These are phyloP conservation scores for Strigops habroptila DNA, from an alignment of 2,113 vertebrate genomes.

Conservation along the genomic window DNA sequence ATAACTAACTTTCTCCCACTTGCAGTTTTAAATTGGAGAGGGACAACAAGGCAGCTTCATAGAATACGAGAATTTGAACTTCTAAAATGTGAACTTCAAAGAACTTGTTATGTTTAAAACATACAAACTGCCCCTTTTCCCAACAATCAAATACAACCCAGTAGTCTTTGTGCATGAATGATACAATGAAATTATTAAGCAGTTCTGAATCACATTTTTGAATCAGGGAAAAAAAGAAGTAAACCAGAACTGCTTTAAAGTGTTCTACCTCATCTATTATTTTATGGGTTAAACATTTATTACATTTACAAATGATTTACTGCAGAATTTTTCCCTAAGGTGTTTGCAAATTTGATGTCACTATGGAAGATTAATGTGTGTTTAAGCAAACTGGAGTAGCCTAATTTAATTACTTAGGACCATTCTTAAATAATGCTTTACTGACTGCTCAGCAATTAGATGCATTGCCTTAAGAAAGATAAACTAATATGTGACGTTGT, in stretches of 20 bases:
- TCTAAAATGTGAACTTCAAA: not conserved
- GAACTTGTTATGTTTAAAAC: not conserved
- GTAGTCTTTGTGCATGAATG: not conserved
- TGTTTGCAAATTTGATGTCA: constrained; percentile 50
- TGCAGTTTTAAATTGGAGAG: not conserved
- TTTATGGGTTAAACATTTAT: constrained; percentile 52
- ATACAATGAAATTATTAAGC: not conserved
- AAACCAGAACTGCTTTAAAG: constrained; percentile 21
- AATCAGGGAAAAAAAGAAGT: not conserved
- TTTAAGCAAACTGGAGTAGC: constrained; percentile 55
- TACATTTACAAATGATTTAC: constrained; percentile 55
- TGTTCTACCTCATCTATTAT: constrained; percentile 15
- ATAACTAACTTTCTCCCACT: not conserved
- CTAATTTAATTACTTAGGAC: constrained; percentile 66
- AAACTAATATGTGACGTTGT: not conserved
- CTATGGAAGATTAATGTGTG: constrained; percentile 57
- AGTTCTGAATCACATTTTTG: not conserved
- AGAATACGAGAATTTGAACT: not conserved
- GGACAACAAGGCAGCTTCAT: not conserved
- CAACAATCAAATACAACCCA: not conserved
- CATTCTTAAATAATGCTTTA: constrained; percentile 62
- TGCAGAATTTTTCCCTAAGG: constrained; percentile 30
- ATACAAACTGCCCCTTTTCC: not conserved
- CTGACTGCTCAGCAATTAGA: constrained; percentile 36
- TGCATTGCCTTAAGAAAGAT: constrained; percentile 39